Percentiles rank a stretch among this genome's conserved stretches.
phyloP scores from a whole-genome alignment of 1,140 invertebrate species.

The Hypsibius dujardini region DNA sequence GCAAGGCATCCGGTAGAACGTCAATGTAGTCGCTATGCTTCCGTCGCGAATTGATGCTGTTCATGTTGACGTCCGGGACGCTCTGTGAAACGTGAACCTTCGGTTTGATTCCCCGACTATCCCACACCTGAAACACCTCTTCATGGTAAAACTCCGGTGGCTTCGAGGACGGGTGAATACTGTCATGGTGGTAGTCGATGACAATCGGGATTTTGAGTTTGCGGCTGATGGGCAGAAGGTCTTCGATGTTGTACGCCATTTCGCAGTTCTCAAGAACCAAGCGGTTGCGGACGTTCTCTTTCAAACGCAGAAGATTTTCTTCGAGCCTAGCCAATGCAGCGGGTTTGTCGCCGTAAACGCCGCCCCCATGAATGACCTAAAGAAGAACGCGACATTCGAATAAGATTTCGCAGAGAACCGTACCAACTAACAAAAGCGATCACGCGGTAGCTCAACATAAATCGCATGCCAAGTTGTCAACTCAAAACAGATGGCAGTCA shows the following conservation, averaged over 20 bases:
- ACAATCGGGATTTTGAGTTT: constrained; percentile 14
- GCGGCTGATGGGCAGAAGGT: not conserved
- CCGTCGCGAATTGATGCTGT: not conserved
- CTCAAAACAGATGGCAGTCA: too few relatives aligned
- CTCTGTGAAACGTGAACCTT: constrained; percentile 11
- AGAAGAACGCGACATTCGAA: not conserved
- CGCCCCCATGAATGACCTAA: constrained; percentile 6
- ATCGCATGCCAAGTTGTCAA: too few relatives aligned
- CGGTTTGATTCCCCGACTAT: constrained; percentile 3
- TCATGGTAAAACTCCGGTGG: not conserved
- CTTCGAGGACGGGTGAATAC: not conserved
- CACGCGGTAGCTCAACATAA: too few relatives aligned
- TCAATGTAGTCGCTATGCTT: constrained; percentile 15
- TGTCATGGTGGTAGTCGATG: constrained; percentile 14
- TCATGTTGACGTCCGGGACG: not conserved
- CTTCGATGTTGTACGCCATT: constrained; percentile 1
- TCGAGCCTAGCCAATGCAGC: not conserved
- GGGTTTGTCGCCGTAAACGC: constrained; percentile 10
- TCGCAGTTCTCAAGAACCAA: constrained; percentile 7
- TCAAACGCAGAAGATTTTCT: not conserved
- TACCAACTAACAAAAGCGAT: too few relatives aligned
- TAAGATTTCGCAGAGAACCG: too few relatives aligned
- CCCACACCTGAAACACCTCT: not conserved
- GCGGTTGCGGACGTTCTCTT: not conserved
- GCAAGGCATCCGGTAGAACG: not conserved